Conservation (phyloP, 2,888 invertebrate species). For the Harpalus rufipes region DNA sequence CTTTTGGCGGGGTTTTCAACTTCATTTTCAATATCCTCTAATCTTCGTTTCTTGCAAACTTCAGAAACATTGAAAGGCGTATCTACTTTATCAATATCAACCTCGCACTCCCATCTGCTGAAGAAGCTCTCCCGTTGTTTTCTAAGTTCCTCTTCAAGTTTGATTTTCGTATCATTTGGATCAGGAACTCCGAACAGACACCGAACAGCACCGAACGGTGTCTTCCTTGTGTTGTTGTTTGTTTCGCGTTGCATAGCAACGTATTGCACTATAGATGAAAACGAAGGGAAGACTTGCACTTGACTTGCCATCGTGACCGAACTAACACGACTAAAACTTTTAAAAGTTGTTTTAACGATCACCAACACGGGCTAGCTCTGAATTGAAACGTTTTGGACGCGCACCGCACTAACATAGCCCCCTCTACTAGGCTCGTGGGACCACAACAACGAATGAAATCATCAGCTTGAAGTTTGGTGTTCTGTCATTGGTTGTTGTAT, state of each 20-base stretch:
- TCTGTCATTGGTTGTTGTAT: conserved; percentile 50
- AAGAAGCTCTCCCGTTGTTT: conserved; percentile 81
- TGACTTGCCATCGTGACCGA: conserved; percentile 41
- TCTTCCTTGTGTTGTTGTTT: conserved; percentile 67
- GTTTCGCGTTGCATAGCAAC: conserved; percentile 61
- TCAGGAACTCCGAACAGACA: conserved; percentile 83
- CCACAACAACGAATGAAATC: conserved; percentile 43
- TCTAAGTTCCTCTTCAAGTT: conserved; percentile 81
- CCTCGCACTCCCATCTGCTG: conserved; percentile 81
- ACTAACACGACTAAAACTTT: conserved; percentile 33
- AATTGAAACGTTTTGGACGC: conserved; percentile 55
- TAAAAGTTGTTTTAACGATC: conserved; percentile 18
- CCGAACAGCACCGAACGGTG: conserved; percentile 62
- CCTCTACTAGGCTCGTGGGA: conserved; percentile 10
- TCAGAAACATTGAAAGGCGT: conserved; percentile 74
- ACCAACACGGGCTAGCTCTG: conserved; percentile 43
- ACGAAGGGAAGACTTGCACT: conserved; percentile 62
- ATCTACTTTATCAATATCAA: conserved; percentile 76
- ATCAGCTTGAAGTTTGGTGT: not conserved
- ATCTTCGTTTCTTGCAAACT: conserved; percentile 77
- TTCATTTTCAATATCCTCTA: conserved; percentile 78
- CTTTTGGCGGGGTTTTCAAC: conserved; percentile 74
- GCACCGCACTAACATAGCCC: conserved; percentile 50
- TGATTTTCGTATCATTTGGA: conserved; percentile 80
- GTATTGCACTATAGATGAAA: conserved; percentile 62